Base-by-base conservation (phyloP, 2,113 vertebrate species). In the Sturnus vulgaris region DNA sequence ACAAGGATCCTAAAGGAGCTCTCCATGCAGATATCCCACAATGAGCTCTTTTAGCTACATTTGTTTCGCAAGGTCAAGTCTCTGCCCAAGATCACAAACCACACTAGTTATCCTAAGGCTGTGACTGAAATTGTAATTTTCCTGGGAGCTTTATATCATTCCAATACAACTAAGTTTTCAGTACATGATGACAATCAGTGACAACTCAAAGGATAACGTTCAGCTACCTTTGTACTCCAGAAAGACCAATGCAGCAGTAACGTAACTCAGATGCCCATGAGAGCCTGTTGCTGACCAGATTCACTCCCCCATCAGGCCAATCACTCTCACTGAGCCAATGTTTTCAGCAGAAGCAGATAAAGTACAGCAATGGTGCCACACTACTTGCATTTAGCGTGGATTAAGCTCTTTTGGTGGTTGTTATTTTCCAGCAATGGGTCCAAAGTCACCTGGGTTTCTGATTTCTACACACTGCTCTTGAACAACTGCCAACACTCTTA, bases 381-480 rank as follows among this genome's bases (percentile, higher is more conserved):
- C 37, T 60, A 60, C 52, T 18, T 44, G 52, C 0, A 0, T 63
- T 81, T 66, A 50, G 21, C 0, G 0, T 22, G 11, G 70, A 69
- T 65, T 66, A 72, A 12, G 20, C 27, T 80, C 70, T 77, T 56
- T 22, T 13, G 42, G 27, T n/a, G 69, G 52, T 55, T 31, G 25
- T 4, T 86, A 22, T 71, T 86, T 75, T 81, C 64, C 68, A 88
- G 3, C 27, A 59, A n/a, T 3, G 4, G 83, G 92, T 88, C 56
- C 76, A 90, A 93, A 93, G 94, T 92, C 60, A 31, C 52, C 35
- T 16, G 47, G 47, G 39, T 50, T 69, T 59, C 64, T 27, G 23
- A 63, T 83, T 94, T 94, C 86, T 70, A 92, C 76, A 77, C 11
- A 18, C 8, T 39, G 46, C 46, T 72, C 59, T 77, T 88, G 64